phyloP scores from a whole-genome alignment of 2,113 vertebrate genomes.

The Anguilla rostrata region DNA sequence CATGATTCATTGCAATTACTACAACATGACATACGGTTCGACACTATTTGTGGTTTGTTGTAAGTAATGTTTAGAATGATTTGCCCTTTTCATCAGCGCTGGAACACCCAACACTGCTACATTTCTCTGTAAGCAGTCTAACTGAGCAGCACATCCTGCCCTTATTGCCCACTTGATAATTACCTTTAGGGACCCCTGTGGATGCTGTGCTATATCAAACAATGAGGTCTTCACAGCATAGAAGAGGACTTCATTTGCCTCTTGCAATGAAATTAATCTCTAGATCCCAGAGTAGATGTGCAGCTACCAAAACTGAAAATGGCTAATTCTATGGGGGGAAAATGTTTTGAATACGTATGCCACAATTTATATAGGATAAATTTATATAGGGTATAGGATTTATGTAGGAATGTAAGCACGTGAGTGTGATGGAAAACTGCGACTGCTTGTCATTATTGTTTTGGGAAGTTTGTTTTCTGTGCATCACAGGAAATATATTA shows the following conservation, averaged over 20 bases:
- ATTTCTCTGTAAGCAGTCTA: background rate
- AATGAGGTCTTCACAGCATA: too few relatives aligned
- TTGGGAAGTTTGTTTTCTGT: background rate
- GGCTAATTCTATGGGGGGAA: too few relatives aligned
- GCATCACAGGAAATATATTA: too few relatives aligned
- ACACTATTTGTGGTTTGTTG: background rate
- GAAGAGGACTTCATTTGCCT: background rate
- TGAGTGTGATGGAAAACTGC: background rate
- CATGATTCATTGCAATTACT: background rate
- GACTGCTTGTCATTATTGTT: background rate
- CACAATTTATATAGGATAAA: background rate
- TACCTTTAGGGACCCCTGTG: background rate
- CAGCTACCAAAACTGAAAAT: too few relatives aligned
- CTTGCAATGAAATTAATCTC: background rate
- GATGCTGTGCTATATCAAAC: too few relatives aligned
- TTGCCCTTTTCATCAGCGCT: background rate
- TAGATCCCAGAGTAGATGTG: background rate
- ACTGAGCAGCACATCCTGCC: background rate
- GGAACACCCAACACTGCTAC: background rate
- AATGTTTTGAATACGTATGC: background rate
- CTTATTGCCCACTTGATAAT: background rate
- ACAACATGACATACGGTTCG: background rate
- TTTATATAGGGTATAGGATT: background rate
- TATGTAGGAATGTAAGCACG: background rate
- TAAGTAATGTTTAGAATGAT: background rate